phyloP scores from a whole-genome alignment of 2,113 vertebrate genomes.

The Cololabis saira region DNA sequence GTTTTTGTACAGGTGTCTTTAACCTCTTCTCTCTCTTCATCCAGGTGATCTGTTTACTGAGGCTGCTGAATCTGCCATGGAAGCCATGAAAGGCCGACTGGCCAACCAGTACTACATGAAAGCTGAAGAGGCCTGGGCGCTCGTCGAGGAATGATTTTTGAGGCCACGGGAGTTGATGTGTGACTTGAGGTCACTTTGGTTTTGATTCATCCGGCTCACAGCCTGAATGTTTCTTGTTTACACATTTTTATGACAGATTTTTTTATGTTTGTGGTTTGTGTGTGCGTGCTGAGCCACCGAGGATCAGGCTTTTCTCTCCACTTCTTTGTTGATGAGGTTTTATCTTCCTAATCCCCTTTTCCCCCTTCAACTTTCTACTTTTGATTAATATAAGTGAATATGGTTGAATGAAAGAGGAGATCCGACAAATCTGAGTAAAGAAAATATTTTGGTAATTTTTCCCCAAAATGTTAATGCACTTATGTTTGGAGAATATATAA shows the following conservation, averaged over 20 bases:
- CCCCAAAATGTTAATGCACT: slow-evolving; percentile 4
- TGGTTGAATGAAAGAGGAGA: slow-evolving; percentile 22
- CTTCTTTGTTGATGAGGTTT: slow-evolving; percentile 9
- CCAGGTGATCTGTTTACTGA: slow-evolving; percentile 94
- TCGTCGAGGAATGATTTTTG: slow-evolving; percentile 84
- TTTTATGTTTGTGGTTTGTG: slow-evolving; percentile 29
- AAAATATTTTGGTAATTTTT: slow-evolving; percentile 34
- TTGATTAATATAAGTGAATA: slow-evolving; percentile 18
- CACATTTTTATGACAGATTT: slow-evolving; percentile 51
- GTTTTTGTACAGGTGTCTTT: too few relatives aligned
- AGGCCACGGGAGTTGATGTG: neutral
- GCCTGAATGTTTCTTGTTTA: slow-evolving; percentile 55
- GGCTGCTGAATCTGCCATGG: slow-evolving; percentile 94
- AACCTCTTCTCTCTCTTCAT: neutral
- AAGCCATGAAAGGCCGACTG: slow-evolving; percentile 94
- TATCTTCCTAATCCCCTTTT: slow-evolving; percentile 13
- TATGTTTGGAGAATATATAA: slow-evolving; percentile 36
- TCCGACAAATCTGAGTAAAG: slow-evolving; percentile 23
- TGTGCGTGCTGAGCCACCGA: slow-evolving; percentile 8
- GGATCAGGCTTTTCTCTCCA: neutral
- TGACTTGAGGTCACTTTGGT: neutral
- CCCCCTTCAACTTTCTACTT: slow-evolving; percentile 19
- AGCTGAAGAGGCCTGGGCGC: slow-evolving; percentile 93
- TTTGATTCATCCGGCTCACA: slow-evolving; percentile 15
- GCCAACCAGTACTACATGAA: slow-evolving; percentile 96